Evolutionary conservation across 2,113 vertebrate species (phyloP), one percentile per base, ranked within the genome.

Genomic region (Sphaerodactylus townsendi): DNA sequence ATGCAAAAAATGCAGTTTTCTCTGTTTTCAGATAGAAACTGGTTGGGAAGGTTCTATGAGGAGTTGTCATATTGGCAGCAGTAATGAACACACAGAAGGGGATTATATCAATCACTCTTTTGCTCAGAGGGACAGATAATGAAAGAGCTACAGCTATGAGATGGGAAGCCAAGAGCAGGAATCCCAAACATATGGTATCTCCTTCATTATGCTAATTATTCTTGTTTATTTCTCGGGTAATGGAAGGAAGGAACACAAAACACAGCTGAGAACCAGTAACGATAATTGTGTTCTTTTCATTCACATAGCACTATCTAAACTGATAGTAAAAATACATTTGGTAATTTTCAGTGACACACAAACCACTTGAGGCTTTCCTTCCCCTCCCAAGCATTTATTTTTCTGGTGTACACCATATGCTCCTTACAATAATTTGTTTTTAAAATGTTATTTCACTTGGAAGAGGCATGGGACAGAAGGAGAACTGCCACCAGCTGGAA

Each of bases 391-490:
- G 79, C 37, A 59, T 84, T 88, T 84, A 59, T 77, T 87, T 86
- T 74, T 80, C 84, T 84, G 69, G n/a, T 7, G 41, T 77, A 48
- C 83, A 39, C 53, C 83, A 87, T 82, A 83, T 83, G 76, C 0
- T 78, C 8, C 28, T 81, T 85, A 46, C 82, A 89, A 90, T 85
- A n/a, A 80, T 90, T 91, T 93, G 64, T 68, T 93, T 88, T 70
- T 44, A 85, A 87, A 86, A 82, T 81, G 7, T 74, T 91, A 28
- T 90, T 92, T 93, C 48, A 33, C 76, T 93, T 92, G 86, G 87
- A 91, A 77, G 65, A 91, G 82, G 75, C 5, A 5, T 0, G 28
- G 71, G 79, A 87, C 35, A 86, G 80, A 3, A 83, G 74, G 62
- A 87, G 68, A 87, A 90, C 66, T 91, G 46, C 70, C 78, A 83